These are phyloP conservation scores for Cynodonichthys magdalenae DNA, from an alignment of 2,797 vertebrate species.

Conservation along the genomic window DNA sequence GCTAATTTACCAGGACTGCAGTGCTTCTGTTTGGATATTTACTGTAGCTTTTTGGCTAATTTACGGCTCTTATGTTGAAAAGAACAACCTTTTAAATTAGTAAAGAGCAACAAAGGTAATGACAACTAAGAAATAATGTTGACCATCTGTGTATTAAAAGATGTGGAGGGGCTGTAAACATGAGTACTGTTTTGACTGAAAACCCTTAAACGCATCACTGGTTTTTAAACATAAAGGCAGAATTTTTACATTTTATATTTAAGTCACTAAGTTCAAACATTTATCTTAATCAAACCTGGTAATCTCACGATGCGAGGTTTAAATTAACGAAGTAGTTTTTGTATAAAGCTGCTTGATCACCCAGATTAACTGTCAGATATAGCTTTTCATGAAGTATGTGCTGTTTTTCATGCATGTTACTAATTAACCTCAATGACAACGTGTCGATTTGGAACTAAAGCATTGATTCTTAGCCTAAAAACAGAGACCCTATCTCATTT, in stretches of 20 bases:
- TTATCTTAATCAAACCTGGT: not conserved
- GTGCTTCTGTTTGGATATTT: conserved; percentile 1
- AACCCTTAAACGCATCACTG: no score
- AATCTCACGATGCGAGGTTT: not conserved
- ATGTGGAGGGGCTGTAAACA: conserved; percentile 9
- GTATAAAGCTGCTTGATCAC: not conserved
- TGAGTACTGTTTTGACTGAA: no score
- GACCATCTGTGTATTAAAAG: not conserved
- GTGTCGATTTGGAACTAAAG: no score
- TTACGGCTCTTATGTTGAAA: not conserved
- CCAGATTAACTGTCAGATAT: not conserved
- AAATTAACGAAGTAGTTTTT: not conserved
- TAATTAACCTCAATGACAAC: not conserved
- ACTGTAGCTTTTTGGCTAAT: not conserved
- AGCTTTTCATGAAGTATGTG: not conserved
- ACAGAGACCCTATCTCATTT: not conserved
- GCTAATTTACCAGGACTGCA: conserved; percentile 66
- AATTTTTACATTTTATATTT: no score
- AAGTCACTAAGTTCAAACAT: no score
- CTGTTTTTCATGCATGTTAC: not conserved
- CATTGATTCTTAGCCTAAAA: not conserved
- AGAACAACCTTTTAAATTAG: not conserved
- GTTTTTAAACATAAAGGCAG: no score
- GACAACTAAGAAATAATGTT: not conserved
- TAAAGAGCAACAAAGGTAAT: not conserved